Conservation (phyloP, 37 sponge, comb jelly and placozoan genomes). For the Chondrilla cf. caribensis region DNA sequence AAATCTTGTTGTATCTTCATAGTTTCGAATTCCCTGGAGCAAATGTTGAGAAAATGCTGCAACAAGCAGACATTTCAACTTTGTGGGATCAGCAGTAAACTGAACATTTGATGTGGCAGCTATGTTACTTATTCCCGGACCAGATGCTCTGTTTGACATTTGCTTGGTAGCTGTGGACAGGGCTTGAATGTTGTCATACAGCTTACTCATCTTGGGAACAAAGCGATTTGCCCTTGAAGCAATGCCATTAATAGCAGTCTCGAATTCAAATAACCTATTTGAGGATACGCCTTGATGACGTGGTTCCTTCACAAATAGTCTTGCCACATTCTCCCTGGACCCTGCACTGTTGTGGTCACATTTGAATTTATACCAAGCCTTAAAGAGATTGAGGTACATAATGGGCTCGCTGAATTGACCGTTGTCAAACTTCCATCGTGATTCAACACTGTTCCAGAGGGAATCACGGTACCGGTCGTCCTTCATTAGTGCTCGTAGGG, state of each 20-base stretch:
- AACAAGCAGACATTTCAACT: slow-evolving; percentile 39
- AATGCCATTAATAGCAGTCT: slow-evolving; percentile 40
- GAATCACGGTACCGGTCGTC: slow-evolving; percentile 8
- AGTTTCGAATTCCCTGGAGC: slow-evolving; percentile 30
- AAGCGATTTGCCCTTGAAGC: slow-evolving; percentile 8
- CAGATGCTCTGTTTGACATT: not conserved
- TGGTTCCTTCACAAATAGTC: not conserved
- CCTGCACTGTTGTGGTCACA: not conserved
- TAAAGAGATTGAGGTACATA: slow-evolving; percentile 49
- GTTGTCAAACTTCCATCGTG: slow-evolving; percentile 37
- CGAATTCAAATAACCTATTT: slow-evolving; percentile 43
- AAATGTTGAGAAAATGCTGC: slow-evolving; percentile 47
- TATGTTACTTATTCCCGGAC: too few species aligned
- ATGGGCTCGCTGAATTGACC: slow-evolving; percentile 56
- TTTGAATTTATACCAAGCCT: slow-evolving; percentile 36
- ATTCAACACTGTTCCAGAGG: slow-evolving; percentile 22
- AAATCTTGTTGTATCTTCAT: not conserved
- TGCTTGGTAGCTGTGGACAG: slow-evolving; percentile 13
- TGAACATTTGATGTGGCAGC: too few species aligned
- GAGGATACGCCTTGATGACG: slow-evolving; percentile 24
- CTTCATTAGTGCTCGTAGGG: slow-evolving; percentile 18
- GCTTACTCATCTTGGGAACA: slow-evolving; percentile 23
- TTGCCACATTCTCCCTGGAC: not conserved
- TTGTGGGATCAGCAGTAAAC: not conserved
- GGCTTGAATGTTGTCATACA: slow-evolving; percentile 8